Percentiles rank a stretch among this genome's conserved stretches.
Conservation (phyloP, 23 tunicate genomes). For the Styela clava region DNA sequence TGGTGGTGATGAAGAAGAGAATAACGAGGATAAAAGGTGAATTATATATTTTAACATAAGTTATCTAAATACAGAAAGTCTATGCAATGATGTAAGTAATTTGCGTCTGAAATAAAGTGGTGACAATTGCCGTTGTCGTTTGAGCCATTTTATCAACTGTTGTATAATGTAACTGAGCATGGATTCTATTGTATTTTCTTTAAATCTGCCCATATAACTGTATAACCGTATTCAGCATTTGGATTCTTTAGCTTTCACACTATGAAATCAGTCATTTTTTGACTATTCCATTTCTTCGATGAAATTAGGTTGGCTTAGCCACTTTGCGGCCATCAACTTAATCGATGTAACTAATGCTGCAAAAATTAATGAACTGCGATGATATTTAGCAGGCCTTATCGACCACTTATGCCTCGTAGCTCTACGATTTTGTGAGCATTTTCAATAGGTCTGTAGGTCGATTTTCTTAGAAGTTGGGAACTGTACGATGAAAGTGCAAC, state of each 20-base stretch:
- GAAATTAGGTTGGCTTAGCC: background rate
- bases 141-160: slow-evolving; percentile 27
- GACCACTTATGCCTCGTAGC: too few species aligned
- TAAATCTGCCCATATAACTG: background rate
- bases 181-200: background rate
- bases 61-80: background rate
- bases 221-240: background rate
- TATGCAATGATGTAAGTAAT: slow-evolving; percentile 72
- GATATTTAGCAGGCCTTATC: too few species aligned
- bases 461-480: too few species aligned
- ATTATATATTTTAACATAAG: background rate
- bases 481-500: too few species aligned
- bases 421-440: too few species aligned
- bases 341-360: background rate
- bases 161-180: slow-evolving; percentile 29
- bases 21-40: slow-evolving; percentile 10
- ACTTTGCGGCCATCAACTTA: background rate
- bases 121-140: slow-evolving; percentile 79
- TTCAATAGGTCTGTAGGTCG: too few species aligned
- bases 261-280: too few species aligned
- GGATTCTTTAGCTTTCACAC: too few species aligned
- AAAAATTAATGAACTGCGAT: background rate
- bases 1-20: slow-evolving; percentile 4
- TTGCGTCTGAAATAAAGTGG: slow-evolving; percentile 62
- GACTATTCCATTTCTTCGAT: too few species aligned